Conservation (phyloP, 2,888 invertebrate genomes). For the Mimas tiliae region DNA sequence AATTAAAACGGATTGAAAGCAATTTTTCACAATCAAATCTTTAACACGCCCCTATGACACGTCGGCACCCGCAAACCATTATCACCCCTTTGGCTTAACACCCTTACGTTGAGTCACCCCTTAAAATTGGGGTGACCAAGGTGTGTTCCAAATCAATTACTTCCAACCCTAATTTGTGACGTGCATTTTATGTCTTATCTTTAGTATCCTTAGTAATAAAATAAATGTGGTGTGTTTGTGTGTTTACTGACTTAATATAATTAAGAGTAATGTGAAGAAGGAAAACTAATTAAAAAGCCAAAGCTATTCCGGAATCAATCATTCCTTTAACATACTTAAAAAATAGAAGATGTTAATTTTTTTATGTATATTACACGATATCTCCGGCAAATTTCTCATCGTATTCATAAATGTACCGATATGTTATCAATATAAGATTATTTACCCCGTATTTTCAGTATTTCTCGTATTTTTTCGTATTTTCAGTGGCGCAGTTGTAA, state of each 20-base stretch:
- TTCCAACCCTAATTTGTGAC: conserved; percentile 16
- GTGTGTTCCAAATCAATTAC: conserved; percentile 24
- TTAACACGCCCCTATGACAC: conserved; percentile 16
- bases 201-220: not conserved
- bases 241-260: not conserved
- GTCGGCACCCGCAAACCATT: conserved; percentile 14
- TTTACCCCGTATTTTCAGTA: too few species aligned
- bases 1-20: not conserved
- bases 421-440: too few species aligned
- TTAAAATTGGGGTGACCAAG: conserved; percentile 4
- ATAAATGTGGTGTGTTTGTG: too few species aligned
- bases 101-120: conserved; percentile 19
- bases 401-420: too few species aligned
- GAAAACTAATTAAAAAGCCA: too few species aligned
- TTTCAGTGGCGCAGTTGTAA: too few species aligned
- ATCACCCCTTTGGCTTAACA: conserved; percentile 18
- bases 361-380: too few species aligned
- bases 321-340: too few species aligned
- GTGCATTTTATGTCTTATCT: conserved; percentile 5
- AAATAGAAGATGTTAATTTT: too few species aligned
- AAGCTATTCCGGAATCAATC: too few species aligned
- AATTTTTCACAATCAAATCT: conserved; percentile 21
- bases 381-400: too few species aligned
- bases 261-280: not conserved
- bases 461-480: too few species aligned